Percentiles rank a stretch among this genome's conserved stretches.
phyloP scores from a whole-genome alignment of 1,140 invertebrate species.

The Homalodisca vitripennis region DNA sequence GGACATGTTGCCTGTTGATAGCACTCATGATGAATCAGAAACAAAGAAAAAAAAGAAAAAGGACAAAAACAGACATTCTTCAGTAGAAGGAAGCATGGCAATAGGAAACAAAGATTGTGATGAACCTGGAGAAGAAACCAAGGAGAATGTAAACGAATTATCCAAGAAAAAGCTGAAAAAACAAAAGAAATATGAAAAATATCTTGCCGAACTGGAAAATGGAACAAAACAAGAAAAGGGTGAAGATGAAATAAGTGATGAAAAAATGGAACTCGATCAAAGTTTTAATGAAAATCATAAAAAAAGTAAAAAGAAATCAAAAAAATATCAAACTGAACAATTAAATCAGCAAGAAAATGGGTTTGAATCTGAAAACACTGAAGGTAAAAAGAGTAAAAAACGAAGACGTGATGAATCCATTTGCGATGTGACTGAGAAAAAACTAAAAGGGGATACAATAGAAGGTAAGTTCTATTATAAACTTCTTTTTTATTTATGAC shows the following conservation, averaged over 20 bases:
- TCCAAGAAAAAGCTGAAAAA: conserved; percentile 18
- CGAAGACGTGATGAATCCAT: not conserved
- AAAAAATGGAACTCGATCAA: conserved; percentile 18
- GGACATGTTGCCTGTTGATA: not conserved
- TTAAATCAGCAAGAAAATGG: not conserved
- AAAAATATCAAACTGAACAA: not conserved
- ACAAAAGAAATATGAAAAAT: conserved; percentile 5
- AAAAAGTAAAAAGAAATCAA: conserved; percentile 7
- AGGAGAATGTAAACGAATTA: conserved; percentile 4
- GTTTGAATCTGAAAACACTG: not conserved
- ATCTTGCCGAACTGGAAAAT: not conserved
- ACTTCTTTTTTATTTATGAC: not conserved
- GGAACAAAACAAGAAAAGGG: not conserved
- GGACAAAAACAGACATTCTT: not conserved
- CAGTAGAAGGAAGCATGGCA: not conserved
- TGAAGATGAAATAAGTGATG: conserved; percentile 22
- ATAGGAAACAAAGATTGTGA: not conserved
- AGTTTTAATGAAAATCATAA: not conserved
- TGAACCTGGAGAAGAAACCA: not conserved
- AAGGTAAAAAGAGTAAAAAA: conserved; percentile 1
- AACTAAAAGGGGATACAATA: not conserved
- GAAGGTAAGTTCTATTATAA: not conserved
- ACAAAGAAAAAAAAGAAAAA: not conserved
- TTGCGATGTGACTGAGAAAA: not conserved
- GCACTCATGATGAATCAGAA: not conserved